A percentile compares a stretch with the other conserved stretches of the same genome.
phyloP scores from a whole-genome alignment of 2,113 vertebrate species.

The Pelecanus crispus region DNA sequence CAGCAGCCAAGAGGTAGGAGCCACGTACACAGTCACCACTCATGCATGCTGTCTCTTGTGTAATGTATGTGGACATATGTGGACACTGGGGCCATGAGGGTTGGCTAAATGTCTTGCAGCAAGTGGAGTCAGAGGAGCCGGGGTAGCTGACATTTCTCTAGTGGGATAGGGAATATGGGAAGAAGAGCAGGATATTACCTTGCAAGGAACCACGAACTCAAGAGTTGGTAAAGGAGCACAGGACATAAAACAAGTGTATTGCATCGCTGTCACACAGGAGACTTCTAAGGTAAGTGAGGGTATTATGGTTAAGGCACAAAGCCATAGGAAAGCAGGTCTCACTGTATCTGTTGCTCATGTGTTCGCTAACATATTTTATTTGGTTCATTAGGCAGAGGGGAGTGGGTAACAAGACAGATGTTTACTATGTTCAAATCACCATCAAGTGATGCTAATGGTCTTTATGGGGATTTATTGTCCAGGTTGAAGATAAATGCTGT shows the following conservation, averaged over 20 bases:
- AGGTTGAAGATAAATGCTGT: neutral
- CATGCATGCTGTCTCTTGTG: fast-evolving
- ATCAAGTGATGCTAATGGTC: neutral
- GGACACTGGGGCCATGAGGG: neutral
- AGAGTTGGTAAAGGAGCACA: neutral
- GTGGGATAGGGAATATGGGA: neutral
- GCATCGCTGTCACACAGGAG: neutral
- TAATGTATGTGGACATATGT: neutral
- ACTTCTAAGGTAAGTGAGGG: neutral
- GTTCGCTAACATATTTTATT: neutral
- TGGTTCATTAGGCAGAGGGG: neutral
- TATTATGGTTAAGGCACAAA: neutral
- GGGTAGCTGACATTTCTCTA: neutral
- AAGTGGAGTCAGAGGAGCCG: neutral
- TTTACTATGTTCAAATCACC: neutral
- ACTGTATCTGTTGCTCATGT: neutral
- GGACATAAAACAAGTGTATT: neutral
- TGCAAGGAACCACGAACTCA: neutral
- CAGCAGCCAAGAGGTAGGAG: neutral
- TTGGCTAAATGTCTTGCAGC: neutral
- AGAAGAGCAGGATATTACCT: neutral
- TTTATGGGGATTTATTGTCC: neutral
- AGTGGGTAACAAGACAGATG: neutral
- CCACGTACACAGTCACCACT: neutral
- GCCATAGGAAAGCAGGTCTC: neutral